A percentile compares a stretch with the other conserved stretches of the same genome.
Conservation (phyloP, 2,797 vertebrate genomes). For the Chelon auratus region DNA sequence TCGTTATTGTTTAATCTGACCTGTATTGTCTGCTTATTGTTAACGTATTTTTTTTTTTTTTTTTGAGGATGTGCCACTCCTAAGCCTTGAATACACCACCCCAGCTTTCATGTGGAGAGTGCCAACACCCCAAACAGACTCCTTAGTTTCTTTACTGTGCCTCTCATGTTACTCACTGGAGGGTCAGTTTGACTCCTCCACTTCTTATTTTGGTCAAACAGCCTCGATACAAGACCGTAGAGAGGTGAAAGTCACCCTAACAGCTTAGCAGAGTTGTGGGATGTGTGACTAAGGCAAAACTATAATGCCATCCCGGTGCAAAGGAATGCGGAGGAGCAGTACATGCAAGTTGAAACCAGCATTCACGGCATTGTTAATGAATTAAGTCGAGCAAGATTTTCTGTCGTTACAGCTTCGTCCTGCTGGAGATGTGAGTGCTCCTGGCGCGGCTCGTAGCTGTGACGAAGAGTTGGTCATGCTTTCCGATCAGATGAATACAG, state of each 20-base stretch:
- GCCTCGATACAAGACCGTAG: too few species aligned
- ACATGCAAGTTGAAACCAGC: background rate
- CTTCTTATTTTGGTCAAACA: too few species aligned
- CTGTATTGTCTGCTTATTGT: too few species aligned
- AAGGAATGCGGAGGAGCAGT: background rate
- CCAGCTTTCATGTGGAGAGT: constrained; percentile 27
- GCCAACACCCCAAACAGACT: constrained; percentile 61
- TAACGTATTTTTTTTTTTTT: background rate
- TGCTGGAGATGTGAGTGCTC: constrained; percentile 15
- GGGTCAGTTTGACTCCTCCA: constrained; percentile 4
- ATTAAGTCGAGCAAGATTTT: background rate
- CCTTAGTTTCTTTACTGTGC: background rate
- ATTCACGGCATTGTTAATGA: background rate
- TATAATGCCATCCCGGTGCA: background rate
- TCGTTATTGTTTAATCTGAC: too few species aligned
- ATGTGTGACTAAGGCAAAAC: background rate
- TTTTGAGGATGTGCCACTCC: constrained; percentile 7
- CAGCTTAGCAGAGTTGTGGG: too few species aligned
- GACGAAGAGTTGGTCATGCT: constrained; percentile 8
- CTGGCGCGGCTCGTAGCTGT: background rate
- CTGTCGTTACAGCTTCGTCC: constrained; percentile 1
- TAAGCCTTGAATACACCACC: constrained; percentile 7
- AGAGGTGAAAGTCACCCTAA: background rate
- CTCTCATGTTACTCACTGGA: constrained; percentile 17
- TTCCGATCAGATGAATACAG: background rate